These are phyloP conservation scores for Hyposmocoma kahamanoa DNA, from an alignment of 1,140 invertebrate species.

Conservation along the genomic window DNA sequence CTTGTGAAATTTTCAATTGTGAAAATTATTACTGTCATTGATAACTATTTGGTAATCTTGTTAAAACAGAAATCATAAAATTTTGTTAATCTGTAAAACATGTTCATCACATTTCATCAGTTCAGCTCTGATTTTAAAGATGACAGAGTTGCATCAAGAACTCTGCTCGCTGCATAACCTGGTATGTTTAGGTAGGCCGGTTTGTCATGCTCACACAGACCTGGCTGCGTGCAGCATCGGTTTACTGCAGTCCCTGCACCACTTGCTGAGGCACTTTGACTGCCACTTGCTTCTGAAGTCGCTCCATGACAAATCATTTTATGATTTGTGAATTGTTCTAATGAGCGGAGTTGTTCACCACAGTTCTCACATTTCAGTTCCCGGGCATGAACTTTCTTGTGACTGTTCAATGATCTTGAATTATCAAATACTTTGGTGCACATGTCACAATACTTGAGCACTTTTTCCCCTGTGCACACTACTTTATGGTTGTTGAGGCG, in stretches of 20 bases:
- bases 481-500: constrained; percentile 70
- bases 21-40: constrained; percentile 63
- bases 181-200: constrained; percentile 71
- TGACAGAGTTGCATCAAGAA: constrained; percentile 64
- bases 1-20: constrained; percentile 71
- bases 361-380: constrained; percentile 71
- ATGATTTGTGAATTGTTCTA: constrained; percentile 70
- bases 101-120: constrained; percentile 44
- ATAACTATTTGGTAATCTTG: constrained; percentile 67
- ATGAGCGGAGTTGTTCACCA: constrained; percentile 67
- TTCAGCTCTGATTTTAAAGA: constrained; percentile 70
- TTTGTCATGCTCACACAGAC: constrained; percentile 71
- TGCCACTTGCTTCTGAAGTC: constrained; percentile 39
- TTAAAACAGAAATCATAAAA: constrained; percentile 49
- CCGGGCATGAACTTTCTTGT: constrained; percentile 72
- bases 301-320: constrained; percentile 58
- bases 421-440: constrained; percentile 73
- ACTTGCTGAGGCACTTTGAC: constrained; percentile 23
- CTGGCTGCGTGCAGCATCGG: constrained; percentile 64
- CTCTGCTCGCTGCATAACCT: constrained; percentile 56
- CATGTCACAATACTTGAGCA: constrained; percentile 72
- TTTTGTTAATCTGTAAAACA: constrained; percentile 29
- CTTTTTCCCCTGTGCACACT: constrained; percentile 70
- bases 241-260: constrained; percentile 26
- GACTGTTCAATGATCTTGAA: constrained; percentile 71